A percentile compares a stretch with the other conserved stretches of the same genome.
Evolutionary conservation across 2,113 vertebrate species (phyloP).

Genomic region (Edolisoma coerulescens): DNA sequence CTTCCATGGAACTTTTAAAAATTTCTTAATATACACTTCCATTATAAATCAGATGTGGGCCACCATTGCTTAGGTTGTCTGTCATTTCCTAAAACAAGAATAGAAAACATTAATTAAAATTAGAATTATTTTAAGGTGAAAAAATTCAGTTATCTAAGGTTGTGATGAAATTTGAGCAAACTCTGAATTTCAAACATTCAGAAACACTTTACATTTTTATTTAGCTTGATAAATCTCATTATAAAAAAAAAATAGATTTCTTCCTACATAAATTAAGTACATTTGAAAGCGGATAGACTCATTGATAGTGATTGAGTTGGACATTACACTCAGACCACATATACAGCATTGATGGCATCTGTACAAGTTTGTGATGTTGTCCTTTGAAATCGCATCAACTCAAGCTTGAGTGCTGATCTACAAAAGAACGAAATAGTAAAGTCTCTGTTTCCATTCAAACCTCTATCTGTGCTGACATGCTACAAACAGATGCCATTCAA

Average conservation of each 20-base stretch:
- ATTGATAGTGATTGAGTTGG: background rate
- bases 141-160: background rate
- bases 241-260: background rate
- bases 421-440: background rate
- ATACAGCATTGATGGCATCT: background rate
- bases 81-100: slow-evolving; percentile 86
- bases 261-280: background rate
- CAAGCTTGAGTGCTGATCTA: background rate
- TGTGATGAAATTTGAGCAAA: background rate
- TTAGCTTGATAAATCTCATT: background rate
- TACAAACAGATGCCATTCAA: background rate
- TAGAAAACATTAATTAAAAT: slow-evolving; percentile 54
- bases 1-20: slow-evolving; percentile 37
- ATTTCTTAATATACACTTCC: slow-evolving; percentile 76
- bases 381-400: background rate
- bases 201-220: background rate
- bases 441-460: background rate
- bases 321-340: background rate
- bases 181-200: background rate
- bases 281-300: slow-evolving; percentile 1
- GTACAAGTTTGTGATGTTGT: background rate
- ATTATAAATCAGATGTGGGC: slow-evolving; percentile 90
- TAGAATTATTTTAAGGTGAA: background rate
- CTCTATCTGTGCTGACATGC: background rate
- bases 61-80: slow-evolving; percentile 91